A percentile compares a stretch with the other conserved stretches of the same genome.
Conservation (phyloP, 2,888 invertebrate genomes). For the Perizoma flavofasciatum region DNA sequence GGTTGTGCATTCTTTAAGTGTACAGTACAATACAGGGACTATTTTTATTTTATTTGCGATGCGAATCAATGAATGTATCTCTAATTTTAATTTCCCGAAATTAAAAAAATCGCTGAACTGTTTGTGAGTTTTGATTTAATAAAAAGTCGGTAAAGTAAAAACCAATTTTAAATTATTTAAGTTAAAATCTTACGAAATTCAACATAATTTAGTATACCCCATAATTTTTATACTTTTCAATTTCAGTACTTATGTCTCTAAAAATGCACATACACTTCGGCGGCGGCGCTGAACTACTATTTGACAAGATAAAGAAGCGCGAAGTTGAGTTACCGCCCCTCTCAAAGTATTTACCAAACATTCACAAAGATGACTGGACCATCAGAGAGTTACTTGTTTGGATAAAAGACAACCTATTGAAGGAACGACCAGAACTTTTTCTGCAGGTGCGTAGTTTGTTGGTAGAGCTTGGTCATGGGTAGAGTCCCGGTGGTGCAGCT, state of each 20-base stretch:
- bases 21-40: too few species aligned
- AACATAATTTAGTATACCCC: too few species aligned
- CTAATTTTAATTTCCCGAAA: too few species aligned
- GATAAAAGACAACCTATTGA: conserved; percentile 93
- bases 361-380: conserved; percentile 81
- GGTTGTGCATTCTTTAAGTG: too few species aligned
- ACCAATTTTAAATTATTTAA: too few species aligned
- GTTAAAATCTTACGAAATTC: too few species aligned
- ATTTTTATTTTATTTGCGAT: too few species aligned
- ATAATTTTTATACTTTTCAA: too few species aligned
- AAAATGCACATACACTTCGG: conserved; percentile 80
- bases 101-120: too few species aligned
- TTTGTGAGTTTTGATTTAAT: too few species aligned
- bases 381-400: conserved; percentile 89
- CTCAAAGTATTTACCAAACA: conserved; percentile 66
- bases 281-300: conserved; percentile 96
- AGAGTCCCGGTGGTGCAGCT: neutral
- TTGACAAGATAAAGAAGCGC: conserved; percentile 91
- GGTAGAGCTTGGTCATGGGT: neutral
- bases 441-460: conserved; percentile 55
- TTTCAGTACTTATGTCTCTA: conserved; percentile 35
- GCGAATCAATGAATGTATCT: too few species aligned
- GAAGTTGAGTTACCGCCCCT: conserved; percentile 85
- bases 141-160: too few species aligned
- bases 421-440: conserved; percentile 90